Conservation (phyloP, 53 echinoderm and acorn worm genomes). For the Holothuria leucospilota region DNA sequence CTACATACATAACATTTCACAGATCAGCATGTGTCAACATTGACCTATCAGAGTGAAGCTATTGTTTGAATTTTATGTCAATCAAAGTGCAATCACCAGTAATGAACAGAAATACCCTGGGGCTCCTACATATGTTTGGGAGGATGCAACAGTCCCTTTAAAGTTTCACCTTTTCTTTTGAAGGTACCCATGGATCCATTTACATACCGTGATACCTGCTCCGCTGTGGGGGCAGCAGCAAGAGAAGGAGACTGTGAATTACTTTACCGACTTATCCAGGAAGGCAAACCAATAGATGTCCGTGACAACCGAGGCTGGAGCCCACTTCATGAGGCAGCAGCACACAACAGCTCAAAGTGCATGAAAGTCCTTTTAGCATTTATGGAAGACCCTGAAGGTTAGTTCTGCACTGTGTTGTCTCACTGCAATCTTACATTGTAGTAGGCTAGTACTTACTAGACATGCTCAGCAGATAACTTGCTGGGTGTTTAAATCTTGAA, state of each 20-base stretch:
- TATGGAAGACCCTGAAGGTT: slow-evolving; percentile 52
- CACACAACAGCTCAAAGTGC: slow-evolving; percentile 67
- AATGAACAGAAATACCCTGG: too few relatives aligned
- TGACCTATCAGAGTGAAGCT: too few relatives aligned
- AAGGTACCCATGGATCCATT: slow-evolving; percentile 29
- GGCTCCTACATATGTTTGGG: too few relatives aligned
- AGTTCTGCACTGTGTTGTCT: neutral
- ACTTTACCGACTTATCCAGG: slow-evolving; percentile 66
- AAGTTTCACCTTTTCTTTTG: too few relatives aligned
- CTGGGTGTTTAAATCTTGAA: neutral
- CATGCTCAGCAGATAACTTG: neutral
- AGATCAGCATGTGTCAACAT: too few relatives aligned
- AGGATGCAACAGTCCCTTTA: too few relatives aligned
- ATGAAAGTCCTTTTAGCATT: slow-evolving; percentile 68
- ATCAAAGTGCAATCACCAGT: too few relatives aligned
- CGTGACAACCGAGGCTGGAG: slow-evolving; percentile 92
- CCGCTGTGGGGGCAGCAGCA: slow-evolving; percentile 73
- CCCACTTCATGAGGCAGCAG: slow-evolving; percentile 93
- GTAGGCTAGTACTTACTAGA: neutral
- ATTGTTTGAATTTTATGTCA: too few relatives aligned
- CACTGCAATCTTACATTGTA: neutral
- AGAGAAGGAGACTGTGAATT: slow-evolving; percentile 61
- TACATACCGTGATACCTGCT: slow-evolving; percentile 77
- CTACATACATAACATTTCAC: too few relatives aligned
- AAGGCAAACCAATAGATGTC: slow-evolving; percentile 67